Evolutionary conservation across 2,113 vertebrate species (phyloP).

Genomic region (Myodes glareolus): DNA sequence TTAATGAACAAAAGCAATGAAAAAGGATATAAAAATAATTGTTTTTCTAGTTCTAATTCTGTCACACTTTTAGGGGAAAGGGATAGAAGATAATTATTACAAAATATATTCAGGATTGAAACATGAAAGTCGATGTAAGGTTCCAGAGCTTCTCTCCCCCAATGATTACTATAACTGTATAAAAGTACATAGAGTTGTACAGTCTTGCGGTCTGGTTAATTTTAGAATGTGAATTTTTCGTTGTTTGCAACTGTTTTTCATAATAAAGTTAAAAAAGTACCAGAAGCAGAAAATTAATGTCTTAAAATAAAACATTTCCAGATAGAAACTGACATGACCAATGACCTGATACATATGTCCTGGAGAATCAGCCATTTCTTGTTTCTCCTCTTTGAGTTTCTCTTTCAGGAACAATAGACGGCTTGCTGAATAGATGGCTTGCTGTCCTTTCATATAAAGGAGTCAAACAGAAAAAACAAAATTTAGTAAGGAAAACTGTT

Average conservation of each 20-base stretch:
- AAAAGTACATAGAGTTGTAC: not conserved
- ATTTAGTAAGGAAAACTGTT: not conserved
- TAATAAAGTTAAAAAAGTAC: too few relatives aligned
- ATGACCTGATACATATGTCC: not conserved
- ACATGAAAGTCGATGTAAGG: rapidly evolving
- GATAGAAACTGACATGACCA: not conserved
- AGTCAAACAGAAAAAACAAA: not conserved
- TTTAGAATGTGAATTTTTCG: not conserved
- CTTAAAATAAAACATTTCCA: not conserved
- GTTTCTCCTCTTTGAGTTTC: not conserved
- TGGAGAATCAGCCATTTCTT: not conserved
- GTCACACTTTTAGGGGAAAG: not conserved
- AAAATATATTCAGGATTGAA: not conserved
- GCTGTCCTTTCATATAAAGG: not conserved
- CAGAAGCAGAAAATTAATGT: not conserved
- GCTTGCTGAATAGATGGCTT: not conserved
- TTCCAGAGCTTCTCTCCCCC: not conserved
- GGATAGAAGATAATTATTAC: not conserved
- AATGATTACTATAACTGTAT: too few relatives aligned
- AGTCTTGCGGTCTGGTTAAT: not conserved
- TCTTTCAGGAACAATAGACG: not conserved
- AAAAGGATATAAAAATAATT: not conserved
- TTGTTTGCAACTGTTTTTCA: too few relatives aligned
- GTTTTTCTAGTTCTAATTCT: not conserved
- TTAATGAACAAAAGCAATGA: not conserved